Percentiles rank a stretch among this genome's conserved stretches.
Conservation (phyloP, 1,140 invertebrate genomes). For the Lordiphosa stackelbergi region DNA sequence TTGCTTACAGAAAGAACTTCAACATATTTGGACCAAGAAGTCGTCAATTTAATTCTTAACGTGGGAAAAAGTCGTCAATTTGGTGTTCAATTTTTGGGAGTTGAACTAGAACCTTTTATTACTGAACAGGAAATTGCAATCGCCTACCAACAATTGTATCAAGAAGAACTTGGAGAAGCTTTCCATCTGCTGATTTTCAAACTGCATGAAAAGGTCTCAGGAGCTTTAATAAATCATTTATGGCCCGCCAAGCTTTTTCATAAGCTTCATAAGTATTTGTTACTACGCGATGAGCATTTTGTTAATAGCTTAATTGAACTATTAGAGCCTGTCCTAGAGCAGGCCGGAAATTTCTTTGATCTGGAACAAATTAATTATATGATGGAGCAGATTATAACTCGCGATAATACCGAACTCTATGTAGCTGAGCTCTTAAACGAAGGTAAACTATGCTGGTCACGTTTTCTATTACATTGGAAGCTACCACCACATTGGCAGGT, state of each 20-base stretch:
- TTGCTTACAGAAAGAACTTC: constrained; percentile 1
- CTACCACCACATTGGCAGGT: constrained; percentile 15
- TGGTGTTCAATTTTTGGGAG: constrained; percentile 4
- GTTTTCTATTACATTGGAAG: constrained; percentile 28
- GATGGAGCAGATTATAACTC: constrained; percentile 11
- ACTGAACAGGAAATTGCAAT: background rate
- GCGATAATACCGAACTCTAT: constrained; percentile 9
- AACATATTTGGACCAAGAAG: constrained; percentile 4
- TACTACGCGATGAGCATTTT: constrained; percentile 35
- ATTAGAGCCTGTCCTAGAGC: constrained; percentile 27
- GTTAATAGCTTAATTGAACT: constrained; percentile 19
- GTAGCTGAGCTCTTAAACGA: background rate
- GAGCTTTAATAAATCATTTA: background rate
- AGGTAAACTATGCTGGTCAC: constrained; percentile 28
- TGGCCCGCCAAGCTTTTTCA: constrained; percentile 14
- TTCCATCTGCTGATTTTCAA: constrained; percentile 3
- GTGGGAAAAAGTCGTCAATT: constrained; percentile 18
- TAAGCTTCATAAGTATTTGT: constrained; percentile 36
- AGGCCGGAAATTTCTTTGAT: constrained; percentile 10
- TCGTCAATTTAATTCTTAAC: constrained; percentile 9
- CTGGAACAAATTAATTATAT: constrained; percentile 11
- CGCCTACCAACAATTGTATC: background rate
- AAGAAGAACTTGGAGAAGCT: constrained; percentile 8
- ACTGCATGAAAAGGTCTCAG: constrained; percentile 19
- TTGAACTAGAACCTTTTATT: background rate